These are phyloP conservation scores for Alligator mississippiensis DNA, from an alignment of 2,113 vertebrate genomes.

Conservation along the genomic window DNA sequence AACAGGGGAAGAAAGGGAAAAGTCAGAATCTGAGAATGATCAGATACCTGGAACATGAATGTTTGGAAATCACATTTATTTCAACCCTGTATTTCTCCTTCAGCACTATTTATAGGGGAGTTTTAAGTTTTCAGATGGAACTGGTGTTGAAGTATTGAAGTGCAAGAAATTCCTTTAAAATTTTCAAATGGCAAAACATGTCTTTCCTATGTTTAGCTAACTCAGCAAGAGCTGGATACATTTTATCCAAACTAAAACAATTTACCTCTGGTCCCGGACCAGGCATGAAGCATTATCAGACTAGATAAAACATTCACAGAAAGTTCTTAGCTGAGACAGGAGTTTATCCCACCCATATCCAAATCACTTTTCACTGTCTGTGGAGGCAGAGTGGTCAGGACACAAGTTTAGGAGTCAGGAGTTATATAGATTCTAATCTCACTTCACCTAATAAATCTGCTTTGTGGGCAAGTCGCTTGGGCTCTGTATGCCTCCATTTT, in stretches of 20 bases:
- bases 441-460: accelerated
- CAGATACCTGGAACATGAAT: background rate
- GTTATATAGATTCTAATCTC: background rate
- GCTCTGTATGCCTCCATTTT: background rate
- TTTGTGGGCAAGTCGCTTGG: background rate
- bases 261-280: background rate
- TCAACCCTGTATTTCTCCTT: background rate
- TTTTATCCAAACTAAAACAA: background rate
- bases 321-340: background rate
- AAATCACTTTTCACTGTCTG: background rate
- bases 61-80: no score
- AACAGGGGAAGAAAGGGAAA: background rate
- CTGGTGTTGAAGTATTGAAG: background rate
- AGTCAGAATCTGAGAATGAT: background rate
- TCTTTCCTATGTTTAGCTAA: background rate
- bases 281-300: background rate
- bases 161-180: background rate
- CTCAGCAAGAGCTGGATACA: background rate
- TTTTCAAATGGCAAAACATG: background rate
- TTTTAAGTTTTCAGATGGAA: background rate
- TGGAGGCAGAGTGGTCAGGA: background rate
- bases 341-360: background rate
- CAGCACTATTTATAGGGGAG: background rate
- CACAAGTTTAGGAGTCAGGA: background rate
- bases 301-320: background rate